Conservation (phyloP, 1,140 invertebrate species). For the Caenorhabditis brenneri region DNA sequence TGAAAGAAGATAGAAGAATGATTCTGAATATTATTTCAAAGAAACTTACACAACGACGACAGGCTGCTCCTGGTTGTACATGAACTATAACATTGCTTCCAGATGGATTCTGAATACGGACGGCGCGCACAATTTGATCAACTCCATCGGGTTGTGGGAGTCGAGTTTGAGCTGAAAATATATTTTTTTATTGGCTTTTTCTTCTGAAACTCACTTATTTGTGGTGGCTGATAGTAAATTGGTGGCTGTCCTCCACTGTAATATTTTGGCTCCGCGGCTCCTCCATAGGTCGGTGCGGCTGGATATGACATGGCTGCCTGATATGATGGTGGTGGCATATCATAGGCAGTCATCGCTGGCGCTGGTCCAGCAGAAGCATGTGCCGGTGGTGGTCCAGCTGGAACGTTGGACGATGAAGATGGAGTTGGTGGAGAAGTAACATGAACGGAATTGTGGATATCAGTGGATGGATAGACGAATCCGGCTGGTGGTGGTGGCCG, state of each 20-base stretch:
- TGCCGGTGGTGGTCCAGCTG: constrained; percentile 1
- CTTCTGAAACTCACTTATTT: constrained; percentile 25
- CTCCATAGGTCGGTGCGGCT: constrained; percentile 51
- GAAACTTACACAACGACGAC: constrained; percentile 43
- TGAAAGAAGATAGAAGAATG: not conserved
- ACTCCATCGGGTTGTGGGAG: constrained; percentile 17
- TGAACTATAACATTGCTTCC: constrained; percentile 40
- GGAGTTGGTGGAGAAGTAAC: constrained; percentile 28
- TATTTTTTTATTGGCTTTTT: not conserved
- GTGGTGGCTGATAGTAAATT: constrained; percentile 36
- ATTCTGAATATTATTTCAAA: not conserved
- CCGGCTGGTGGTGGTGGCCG: constrained; percentile 4
- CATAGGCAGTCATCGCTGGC: not conserved
- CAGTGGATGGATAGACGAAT: constrained; percentile 11
- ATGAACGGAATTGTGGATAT: not conserved
- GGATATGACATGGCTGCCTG: constrained; percentile 56
- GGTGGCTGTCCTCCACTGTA: not conserved
- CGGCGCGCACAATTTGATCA: not conserved
- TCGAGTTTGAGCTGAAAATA: constrained; percentile 27
- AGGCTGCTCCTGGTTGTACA: constrained; percentile 33
- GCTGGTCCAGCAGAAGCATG: constrained; percentile 26
- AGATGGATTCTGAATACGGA: constrained; percentile 23
- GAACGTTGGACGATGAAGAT: not conserved
- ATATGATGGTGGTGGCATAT: constrained; percentile 56
- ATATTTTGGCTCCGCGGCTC: constrained; percentile 48